Evolutionary conservation across 2,888 invertebrate species (phyloP).

Genomic region (Mechanitis mazaeus): DNA sequence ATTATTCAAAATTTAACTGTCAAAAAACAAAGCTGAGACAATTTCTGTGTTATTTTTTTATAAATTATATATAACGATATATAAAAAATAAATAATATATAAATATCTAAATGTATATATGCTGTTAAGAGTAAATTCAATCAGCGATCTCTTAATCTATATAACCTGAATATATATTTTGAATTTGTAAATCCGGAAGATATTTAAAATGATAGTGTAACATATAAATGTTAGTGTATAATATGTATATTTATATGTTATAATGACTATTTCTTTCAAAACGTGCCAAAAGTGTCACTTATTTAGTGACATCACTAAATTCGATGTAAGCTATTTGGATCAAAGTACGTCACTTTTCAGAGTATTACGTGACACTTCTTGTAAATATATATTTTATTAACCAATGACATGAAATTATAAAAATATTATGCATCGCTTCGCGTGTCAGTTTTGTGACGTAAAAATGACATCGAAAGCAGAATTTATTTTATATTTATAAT

Average conservation of each 20-base stretch:
- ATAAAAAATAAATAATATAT: too few relatives aligned
- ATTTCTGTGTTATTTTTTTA: too few relatives aligned
- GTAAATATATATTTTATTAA: slow-evolving; percentile 3
- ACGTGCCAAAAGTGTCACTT: slow-evolving; percentile 1
- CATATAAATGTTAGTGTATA: not conserved
- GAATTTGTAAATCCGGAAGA: not conserved
- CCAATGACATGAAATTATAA: slow-evolving; percentile 10
- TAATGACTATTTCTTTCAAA: not conserved
- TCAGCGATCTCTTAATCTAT: too few relatives aligned
- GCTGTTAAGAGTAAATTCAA: too few relatives aligned
- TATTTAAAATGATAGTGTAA: not conserved
- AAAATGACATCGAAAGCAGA: not conserved
- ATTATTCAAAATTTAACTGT: too few relatives aligned
- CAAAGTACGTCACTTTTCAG: slow-evolving; percentile 4
- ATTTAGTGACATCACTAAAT: slow-evolving; percentile 2
- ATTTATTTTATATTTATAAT: not conserved
- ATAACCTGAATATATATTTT: too few relatives aligned
- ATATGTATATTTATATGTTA: not conserved
- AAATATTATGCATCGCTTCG: not conserved
- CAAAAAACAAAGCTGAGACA: too few relatives aligned
- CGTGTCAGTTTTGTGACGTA: not conserved
- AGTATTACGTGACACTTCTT: slow-evolving; percentile 14
- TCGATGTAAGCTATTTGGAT: slow-evolving; percentile 2
- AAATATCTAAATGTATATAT: too few relatives aligned
- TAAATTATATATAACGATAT: too few relatives aligned